Evolutionary conservation across 2,113 vertebrate species (phyloP), one percentile per base, ranked within the genome.

Genomic region (Cyphomyrus discorhynchus): DNA sequence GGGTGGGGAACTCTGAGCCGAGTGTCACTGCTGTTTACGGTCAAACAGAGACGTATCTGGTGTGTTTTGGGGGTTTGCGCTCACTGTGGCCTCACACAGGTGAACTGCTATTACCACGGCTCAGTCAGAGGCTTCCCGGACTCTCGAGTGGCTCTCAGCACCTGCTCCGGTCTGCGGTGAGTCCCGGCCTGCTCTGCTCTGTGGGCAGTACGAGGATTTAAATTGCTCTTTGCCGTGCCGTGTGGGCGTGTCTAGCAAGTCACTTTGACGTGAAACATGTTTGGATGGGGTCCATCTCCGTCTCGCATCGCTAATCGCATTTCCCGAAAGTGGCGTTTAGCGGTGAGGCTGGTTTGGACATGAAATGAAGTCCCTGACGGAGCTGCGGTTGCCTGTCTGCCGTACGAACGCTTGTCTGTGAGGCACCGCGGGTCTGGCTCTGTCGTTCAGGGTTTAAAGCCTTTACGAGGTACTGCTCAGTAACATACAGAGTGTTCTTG

Each of bases 161-260:
- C 96, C 92, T 99, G 98, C 70, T 86, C 95, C 0, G 97, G 97
- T 4, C 95, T 99, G 91, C 96, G 98, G 98, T 99, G 95, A 92
- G 91, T 92, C 74, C 52, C 5, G 3, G 6, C 27, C 82, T 24
- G 21, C 42, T 42, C 42, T 49, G 27, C 19, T 15, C 58, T 52
- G 39, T 42, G 39, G 39, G 39, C 39, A 42, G 0, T 42, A 42
- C 3, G 39, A 42, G 39, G 39, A 42, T 42, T 47, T 24, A 13
- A 47, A n/a, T 47, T 0, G 45, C n/a, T 13, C 82, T 49, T 46
- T 27, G 21, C 42, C 21, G 7, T 27, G 82, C n/a, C 9, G 5
- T 8, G 21, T n/a, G 39, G 42, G 82, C n/a, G 39, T n/a, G 39
- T 6, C 45, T 15, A 1, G 49, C 9, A 2, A 31, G 3, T 86